These are phyloP conservation scores for Lutjanus campechanus DNA, from an alignment of 2,797 vertebrate genomes.

Conservation along the genomic window DNA sequence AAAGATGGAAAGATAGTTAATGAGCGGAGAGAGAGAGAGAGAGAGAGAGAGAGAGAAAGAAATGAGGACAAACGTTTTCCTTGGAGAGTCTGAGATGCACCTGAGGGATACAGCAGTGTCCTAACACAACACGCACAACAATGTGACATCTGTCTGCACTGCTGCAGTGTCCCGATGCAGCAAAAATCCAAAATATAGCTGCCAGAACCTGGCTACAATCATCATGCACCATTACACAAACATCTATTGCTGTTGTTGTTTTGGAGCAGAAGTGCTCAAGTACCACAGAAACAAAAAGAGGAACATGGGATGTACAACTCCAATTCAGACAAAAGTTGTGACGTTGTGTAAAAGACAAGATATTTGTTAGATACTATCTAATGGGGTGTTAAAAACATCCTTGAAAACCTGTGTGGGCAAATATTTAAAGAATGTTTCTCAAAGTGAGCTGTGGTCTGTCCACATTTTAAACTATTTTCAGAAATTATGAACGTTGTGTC, in stretches of 20 bases:
- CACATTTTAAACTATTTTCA: too few species aligned
- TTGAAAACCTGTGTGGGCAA: too few species aligned
- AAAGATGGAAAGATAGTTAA: conserved; percentile 47
- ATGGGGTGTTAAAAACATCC: too few species aligned
- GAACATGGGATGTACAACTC: background rate
- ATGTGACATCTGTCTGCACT: conserved; percentile 58
- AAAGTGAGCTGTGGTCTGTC: too few species aligned
- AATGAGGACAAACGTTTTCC: conserved; percentile 65
- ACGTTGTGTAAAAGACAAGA: too few species aligned
- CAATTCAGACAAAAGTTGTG: too few species aligned
- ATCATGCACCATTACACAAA: conserved; percentile 28
- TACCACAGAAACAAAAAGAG: background rate
- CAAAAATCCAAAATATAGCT: conserved; percentile 25
- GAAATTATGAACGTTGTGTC: too few species aligned
- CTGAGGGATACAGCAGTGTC: conserved; percentile 55
- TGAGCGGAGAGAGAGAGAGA: conserved; percentile 39
- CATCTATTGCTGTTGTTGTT: background rate
- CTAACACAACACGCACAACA: conserved; percentile 42
- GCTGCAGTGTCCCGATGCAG: conserved; percentile 47
- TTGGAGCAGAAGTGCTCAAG: background rate
- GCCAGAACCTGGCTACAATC: conserved; percentile 15
- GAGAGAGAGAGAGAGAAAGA: too few species aligned
- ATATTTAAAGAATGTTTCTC: too few species aligned
- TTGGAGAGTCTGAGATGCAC: conserved; percentile 47
- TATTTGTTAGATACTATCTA: too few species aligned